Evolutionary conservation across 2,113 vertebrate genomes (phyloP).

Genomic region (Ageneiosus marmoratus): DNA sequence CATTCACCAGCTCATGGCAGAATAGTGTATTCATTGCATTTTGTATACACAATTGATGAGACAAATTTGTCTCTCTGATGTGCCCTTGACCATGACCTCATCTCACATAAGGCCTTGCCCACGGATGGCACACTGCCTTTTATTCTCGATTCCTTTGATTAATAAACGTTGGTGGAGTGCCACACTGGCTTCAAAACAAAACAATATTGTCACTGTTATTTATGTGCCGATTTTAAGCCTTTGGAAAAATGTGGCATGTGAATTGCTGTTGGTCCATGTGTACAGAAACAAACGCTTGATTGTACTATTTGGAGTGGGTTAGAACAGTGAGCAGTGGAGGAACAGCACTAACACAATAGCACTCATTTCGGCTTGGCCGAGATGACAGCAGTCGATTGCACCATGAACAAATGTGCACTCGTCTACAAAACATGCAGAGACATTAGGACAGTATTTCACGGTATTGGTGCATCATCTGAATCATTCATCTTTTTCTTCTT

Average conservation of each 20-base stretch:
- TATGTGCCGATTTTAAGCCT: constrained; percentile 14
- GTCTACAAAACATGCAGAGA: background rate
- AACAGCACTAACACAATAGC: constrained; percentile 18
- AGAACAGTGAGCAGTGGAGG: background rate
- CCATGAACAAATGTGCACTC: background rate
- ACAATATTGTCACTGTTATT: constrained; percentile 29
- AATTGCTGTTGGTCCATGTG: constrained; percentile 19
- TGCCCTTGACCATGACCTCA: constrained; percentile 9
- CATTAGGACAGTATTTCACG: background rate
- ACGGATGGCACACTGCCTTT: background rate
- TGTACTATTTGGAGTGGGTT: constrained; percentile 38
- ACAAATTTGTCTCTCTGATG: constrained; percentile 1
- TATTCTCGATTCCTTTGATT: constrained; percentile 26
- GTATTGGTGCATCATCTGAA: background rate
- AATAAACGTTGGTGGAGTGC: constrained; percentile 20
- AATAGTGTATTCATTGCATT: background rate
- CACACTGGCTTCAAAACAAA: constrained; percentile 31
- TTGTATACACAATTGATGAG: constrained; percentile 11
- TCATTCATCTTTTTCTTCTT: background rate
- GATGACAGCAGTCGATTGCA: constrained; percentile 8
- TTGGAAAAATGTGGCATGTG: constrained; percentile 45
- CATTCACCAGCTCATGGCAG: background rate
- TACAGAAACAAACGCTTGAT: constrained; percentile 43
- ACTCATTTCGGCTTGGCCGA: constrained; percentile 24
- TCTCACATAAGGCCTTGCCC: constrained; percentile 6